Base-by-base conservation (phyloP, 2,797 vertebrate species). In the Pachyuromys duprasi region DNA sequence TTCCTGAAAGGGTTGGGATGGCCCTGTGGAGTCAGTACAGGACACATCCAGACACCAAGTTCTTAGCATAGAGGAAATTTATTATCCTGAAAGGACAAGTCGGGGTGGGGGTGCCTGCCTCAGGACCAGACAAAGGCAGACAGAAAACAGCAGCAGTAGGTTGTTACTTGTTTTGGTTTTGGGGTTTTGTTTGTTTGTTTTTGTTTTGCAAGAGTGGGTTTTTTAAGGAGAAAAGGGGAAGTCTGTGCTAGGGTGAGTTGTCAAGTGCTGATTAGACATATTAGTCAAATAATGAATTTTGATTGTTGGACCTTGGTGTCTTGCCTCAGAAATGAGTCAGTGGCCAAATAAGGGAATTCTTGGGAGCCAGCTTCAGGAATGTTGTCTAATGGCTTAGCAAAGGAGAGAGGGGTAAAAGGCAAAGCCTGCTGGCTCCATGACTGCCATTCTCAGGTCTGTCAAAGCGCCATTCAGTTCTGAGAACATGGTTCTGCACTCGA, bases 401-500 rank as follows among this genome's bases (percentile, higher is more conserved):
- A 6, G 28, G 74, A 75, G 6, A 28, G 74, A 75, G 15, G 14
- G 5, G 42, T 75, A 49, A 75, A 75, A 75, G 74, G 26, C 42
- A 49, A 75, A 75, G 28, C 74, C 26, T 45, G 42, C 28, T 28
- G 42, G 13, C 13, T 45, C 42, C 26, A 28, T 75, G 74, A 45
- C 28, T 75, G 45, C 26, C 42, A 31, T 17, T 42, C 13, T 75
- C 39, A 45, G 2, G 26, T 24, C 39, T 75, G 28, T 75, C 8
- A 49, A 13, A 31, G 74, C 28, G 3, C 14, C 42, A 22, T 17
- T 39, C 22, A 45, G 74, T 15, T 95, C 91, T 75, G 17, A 90
- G n/a, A 86, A 86, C 17, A 39, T 6, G 94, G 49, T 89, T 96
- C 70, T 95, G 75, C 93, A 90, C 72, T 81, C 36, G 78, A 14